A percentile compares a stretch with the other conserved stretches of the same genome.
Evolutionary conservation across 2,888 invertebrate genomes (phyloP).

Genomic region (Trichogramma evanescens): DNA sequence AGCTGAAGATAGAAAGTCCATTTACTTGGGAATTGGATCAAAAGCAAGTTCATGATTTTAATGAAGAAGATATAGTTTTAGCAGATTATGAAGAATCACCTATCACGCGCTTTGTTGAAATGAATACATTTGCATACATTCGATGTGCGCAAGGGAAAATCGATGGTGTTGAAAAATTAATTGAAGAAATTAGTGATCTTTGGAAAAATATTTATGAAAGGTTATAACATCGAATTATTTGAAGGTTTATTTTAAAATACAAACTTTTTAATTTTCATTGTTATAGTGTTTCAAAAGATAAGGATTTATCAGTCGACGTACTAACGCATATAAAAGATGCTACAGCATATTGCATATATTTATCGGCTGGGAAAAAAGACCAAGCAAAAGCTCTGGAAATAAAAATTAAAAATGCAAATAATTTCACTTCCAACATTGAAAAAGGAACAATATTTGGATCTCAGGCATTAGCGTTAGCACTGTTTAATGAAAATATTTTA

Average conservation of each 20-base stretch:
- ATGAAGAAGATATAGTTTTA: neutral
- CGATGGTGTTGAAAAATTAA: neutral
- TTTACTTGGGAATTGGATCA: neutral
- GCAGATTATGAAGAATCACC: neutral
- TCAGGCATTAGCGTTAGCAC: neutral
- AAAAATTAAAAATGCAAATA: neutral
- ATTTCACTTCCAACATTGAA: neutral
- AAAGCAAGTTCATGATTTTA: neutral
- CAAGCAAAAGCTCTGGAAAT: neutral
- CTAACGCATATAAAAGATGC: neutral
- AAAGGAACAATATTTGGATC: neutral
- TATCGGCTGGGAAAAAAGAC: neutral
- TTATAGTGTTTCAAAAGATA: neutral
- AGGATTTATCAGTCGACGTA: neutral
- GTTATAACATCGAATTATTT: neutral
- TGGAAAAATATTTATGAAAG: neutral
- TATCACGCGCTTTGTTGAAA: neutral
- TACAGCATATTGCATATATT: neutral
- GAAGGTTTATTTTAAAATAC: neutral
- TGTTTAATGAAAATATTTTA: neutral
- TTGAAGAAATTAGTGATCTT: neutral
- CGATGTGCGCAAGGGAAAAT: neutral
- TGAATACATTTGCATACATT: neutral
- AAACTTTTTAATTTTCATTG: neutral
- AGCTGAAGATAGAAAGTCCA: neutral